Percentiles rank a stretch among this genome's conserved stretches.
Conservation (phyloP, 2,888 invertebrate genomes). For the Caradrina clavipalpis region DNA sequence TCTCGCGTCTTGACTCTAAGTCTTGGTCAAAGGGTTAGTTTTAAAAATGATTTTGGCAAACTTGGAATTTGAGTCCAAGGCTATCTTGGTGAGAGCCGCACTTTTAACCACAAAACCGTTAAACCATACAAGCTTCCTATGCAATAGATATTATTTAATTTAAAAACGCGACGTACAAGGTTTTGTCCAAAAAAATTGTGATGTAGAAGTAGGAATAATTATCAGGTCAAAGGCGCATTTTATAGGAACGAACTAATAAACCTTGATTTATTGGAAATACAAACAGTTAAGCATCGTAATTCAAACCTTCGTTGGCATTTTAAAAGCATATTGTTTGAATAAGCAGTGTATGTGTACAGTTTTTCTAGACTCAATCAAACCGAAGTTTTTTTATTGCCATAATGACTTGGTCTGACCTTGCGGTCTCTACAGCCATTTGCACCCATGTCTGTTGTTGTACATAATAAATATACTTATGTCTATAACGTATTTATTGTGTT, state of each 20-base stretch:
- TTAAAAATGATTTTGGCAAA: not conserved
- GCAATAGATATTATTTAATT: no score
- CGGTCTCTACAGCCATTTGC: no score
- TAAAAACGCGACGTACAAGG: not conserved
- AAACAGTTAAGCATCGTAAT: not conserved
- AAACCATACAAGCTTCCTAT: not conserved
- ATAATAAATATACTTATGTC: not conserved
- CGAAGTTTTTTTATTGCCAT: slow-evolving; percentile 12
- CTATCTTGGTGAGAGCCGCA: no score
- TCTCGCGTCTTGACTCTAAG: no score
- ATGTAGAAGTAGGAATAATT: not conserved
- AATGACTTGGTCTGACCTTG: slow-evolving; percentile 18
- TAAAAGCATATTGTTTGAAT: not conserved
- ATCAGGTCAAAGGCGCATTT: not conserved
- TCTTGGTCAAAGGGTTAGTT: no score
- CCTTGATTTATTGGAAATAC: no score
- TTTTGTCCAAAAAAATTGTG: not conserved
- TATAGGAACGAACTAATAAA: not conserved
- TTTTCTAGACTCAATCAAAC: not conserved
- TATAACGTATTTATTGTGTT: no score
- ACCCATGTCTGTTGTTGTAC: not conserved
- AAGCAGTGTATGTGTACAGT: no score
- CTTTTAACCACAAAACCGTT: not conserved
- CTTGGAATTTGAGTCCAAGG: not conserved
- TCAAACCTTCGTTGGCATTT: not conserved